Evolutionary conservation across 2,113 vertebrate species (phyloP).

Genomic region (Gambusia holbrooki): DNA sequence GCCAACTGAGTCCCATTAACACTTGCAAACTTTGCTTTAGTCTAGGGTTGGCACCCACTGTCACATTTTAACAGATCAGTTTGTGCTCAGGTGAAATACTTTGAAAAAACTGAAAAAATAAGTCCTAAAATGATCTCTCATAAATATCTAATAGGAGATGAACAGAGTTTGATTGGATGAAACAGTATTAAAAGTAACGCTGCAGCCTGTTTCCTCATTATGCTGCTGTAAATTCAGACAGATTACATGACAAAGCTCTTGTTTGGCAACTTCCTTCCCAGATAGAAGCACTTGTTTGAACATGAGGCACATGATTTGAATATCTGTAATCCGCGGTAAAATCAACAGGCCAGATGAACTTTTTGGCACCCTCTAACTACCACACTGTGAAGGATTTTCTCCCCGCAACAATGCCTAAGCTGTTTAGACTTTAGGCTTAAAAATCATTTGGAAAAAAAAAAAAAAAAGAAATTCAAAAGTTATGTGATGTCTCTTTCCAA

Average conservation of each 20-base stretch:
- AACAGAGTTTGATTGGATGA: slow-evolving; percentile 49
- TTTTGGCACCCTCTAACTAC: slow-evolving; percentile 75
- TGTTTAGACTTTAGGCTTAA: slow-evolving; percentile 68
- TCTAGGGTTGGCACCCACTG: not conserved
- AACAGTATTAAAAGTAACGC: slow-evolving; percentile 67
- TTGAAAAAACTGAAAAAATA: not conserved
- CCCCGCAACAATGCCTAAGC: slow-evolving; percentile 66
- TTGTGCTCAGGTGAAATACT: slow-evolving; percentile 12
- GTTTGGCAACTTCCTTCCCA: slow-evolving; percentile 78
- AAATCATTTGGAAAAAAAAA: slow-evolving; percentile 37
- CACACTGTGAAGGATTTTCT: slow-evolving; percentile 73
- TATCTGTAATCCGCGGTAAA: slow-evolving; percentile 80
- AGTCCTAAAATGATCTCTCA: slow-evolving; percentile 21
- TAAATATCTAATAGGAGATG: slow-evolving; percentile 26
- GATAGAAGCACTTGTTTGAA: slow-evolving; percentile 80
- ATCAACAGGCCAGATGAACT: slow-evolving; percentile 83
- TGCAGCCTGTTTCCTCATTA: slow-evolving; percentile 62
- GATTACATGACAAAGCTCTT: slow-evolving; percentile 77
- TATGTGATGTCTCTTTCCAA: slow-evolving; percentile 38
- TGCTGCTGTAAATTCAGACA: slow-evolving; percentile 65
- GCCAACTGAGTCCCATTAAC: not conserved
- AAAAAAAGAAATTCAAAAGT: slow-evolving; percentile 43
- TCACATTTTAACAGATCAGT: not conserved
- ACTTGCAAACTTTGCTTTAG: not conserved
- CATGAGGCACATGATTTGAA: slow-evolving; percentile 80